Evolutionary conservation across 1,140 invertebrate species (phyloP).

Genomic region (Meloidogyne floridensis): DNA sequence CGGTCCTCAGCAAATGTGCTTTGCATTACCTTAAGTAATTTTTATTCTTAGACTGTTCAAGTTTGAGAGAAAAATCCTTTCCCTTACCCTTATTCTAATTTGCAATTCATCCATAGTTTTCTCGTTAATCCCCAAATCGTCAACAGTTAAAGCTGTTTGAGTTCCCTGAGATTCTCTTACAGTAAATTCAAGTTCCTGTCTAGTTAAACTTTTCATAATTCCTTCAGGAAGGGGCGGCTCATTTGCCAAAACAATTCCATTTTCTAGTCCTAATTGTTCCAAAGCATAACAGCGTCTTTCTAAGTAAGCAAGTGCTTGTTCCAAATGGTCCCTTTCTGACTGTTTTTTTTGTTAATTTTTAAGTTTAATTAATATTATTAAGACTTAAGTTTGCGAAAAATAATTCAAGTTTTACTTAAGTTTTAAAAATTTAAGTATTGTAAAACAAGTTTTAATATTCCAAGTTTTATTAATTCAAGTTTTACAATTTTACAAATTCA

Average conservation of each 20-base stretch:
- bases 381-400: no score
- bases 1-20: conserved; percentile 52
- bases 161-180: conserved; percentile 6
- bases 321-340: conserved; percentile 58
- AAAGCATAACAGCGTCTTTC: conserved; percentile 54
- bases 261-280: neutral
- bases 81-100: conserved; percentile 17
- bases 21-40: conserved; percentile 39
- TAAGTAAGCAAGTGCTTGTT: conserved; percentile 57
- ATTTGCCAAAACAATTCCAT: conserved; percentile 22
- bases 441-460: no score
- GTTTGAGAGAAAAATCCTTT: neutral
- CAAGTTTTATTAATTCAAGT: no score
- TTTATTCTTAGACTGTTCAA: neutral
- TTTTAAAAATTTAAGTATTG: no score
- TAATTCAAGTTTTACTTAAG: no score
- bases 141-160: conserved; percentile 27
- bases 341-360: conserved; percentile 29
- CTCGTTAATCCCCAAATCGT: conserved; percentile 24
- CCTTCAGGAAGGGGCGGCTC: neutral
- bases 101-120: conserved; percentile 30
- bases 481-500: no score
- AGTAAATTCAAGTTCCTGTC: conserved; percentile 19
- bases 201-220: neutral
- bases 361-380: no score